Conservation (phyloP, 2,888 invertebrate species). For the Agrotis segetum region DNA sequence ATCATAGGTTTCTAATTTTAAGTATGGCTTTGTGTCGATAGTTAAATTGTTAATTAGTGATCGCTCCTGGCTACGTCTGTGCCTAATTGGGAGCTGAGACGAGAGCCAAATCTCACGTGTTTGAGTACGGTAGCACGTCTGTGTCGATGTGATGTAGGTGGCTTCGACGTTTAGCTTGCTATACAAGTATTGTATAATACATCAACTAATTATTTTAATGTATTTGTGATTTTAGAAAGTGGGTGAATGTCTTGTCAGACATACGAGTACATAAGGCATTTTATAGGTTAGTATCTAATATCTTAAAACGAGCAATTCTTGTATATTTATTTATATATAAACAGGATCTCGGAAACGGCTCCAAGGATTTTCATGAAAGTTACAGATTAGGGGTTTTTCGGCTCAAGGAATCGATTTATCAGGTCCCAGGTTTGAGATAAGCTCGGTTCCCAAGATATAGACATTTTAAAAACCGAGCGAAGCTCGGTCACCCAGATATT, state of each 20-base stretch:
- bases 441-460: too few species aligned
- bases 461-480: too few species aligned
- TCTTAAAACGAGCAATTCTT: too few species aligned
- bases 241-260: not conserved
- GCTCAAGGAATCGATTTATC: too few species aligned
- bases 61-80: not conserved
- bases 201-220: not conserved
- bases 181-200: not conserved
- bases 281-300: too few species aligned
- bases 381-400: too few species aligned
- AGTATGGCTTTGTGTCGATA: not conserved
- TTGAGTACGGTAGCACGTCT: not conserved
- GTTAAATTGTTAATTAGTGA: slow-evolving; percentile 4
- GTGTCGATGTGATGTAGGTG: not conserved
- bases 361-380: too few species aligned
- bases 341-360: too few species aligned
- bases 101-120: not conserved
- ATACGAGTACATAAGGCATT: slow-evolving; percentile 1
- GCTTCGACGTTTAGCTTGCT: not conserved
- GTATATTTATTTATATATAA: too few species aligned
- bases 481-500: too few species aligned
- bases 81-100: not conserved
- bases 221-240: not conserved
- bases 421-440: too few species aligned
- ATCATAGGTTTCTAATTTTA: not conserved